These are phyloP conservation scores for Chironomus striatipennis DNA, from an alignment of 1,140 invertebrate genomes.

Conservation along the genomic window DNA sequence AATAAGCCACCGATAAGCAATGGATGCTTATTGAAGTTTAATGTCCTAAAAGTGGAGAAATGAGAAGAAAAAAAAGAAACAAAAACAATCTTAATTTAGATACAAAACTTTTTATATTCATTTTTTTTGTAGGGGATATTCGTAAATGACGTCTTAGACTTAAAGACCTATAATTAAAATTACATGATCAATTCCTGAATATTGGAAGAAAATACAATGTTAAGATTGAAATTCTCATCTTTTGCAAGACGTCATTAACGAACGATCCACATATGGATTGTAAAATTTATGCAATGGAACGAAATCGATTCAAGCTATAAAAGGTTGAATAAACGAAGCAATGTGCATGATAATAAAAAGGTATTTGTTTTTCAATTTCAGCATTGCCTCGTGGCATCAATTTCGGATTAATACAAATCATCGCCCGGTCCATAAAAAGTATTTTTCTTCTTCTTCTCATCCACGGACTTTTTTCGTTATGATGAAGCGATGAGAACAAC, in stretches of 20 bases:
- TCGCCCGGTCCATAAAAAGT: background rate
- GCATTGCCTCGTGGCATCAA: background rate
- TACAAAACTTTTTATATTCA: slow-evolving; percentile 24
- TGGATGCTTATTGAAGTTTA: slow-evolving; percentile 87
- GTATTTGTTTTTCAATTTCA: slow-evolving; percentile 5
- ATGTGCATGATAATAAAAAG: background rate
- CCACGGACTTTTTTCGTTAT: background rate
- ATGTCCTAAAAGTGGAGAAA: slow-evolving; percentile 52
- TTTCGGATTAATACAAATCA: slow-evolving; percentile 9
- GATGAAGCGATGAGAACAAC: background rate
- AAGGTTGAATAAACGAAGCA: background rate
- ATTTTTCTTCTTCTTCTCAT: background rate
- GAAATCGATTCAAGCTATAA: background rate
- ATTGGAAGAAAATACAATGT: too few species aligned
- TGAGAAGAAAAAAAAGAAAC: slow-evolving; percentile 28
- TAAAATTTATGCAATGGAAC: too few species aligned
- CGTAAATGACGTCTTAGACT: too few species aligned
- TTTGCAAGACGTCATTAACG: too few species aligned
- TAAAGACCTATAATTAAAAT: too few species aligned
- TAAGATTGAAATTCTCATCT: too few species aligned
- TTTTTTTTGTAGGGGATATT: too few species aligned
- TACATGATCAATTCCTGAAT: too few species aligned
- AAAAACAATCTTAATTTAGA: slow-evolving; percentile 22
- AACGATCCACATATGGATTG: too few species aligned
- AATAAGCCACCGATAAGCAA: slow-evolving; percentile 76